Evolutionary conservation across 1,140 invertebrate genomes (phyloP), one percentile per base, ranked within the genome.

Genomic region (Trachelipus rathkii): DNA sequence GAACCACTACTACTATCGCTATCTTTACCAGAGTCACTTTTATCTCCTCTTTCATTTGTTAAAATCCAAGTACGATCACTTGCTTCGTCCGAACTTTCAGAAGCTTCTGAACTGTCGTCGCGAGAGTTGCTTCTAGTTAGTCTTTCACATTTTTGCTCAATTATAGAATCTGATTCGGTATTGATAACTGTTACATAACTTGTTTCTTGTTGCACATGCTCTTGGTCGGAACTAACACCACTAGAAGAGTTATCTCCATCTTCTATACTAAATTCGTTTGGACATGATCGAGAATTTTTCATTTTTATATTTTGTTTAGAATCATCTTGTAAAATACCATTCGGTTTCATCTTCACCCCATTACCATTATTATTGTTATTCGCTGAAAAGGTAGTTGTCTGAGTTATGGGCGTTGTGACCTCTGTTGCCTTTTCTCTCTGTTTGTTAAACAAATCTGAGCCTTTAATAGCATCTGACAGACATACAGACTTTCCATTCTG

Each of bases 181-280:
- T 84, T 83, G 7, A 85, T 81, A 67, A 80, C 81, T 8, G 84
- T 84, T 0, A 84, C 84, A 75, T 83, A 84, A 23, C 80, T 83
- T 6, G 71, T 73, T 44, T 86, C 66, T 83, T 85, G 75, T 82
- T 88, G 85, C 21, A 91, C 85, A 70, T 74, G 73, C 82, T 94
- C 93, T 83, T 94, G 92, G 83, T 95, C 93, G 43, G 92, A 93
- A 76, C 92, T 93, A 0, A 94, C 92, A 0, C 92, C 93, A 70
- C 91, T 93, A 10, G 92, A 94, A 76, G 92, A 93, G 84, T 94
- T 95, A 84, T 95, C 93, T 45, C 91, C 92, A 84, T 93, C 92
- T 13, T 83, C 82, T 83, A 88, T 13, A 44, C 69, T 70, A 77
- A 93, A 90, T 82, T 93, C 91, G 85, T 92, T 92, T 13, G 92